Percentiles rank a stretch among this genome's conserved stretches.
These are phyloP conservation scores for Coronaproctus castanopsis DNA, from an alignment of 2,888 invertebrate genomes.

Conservation along the genomic window DNA sequence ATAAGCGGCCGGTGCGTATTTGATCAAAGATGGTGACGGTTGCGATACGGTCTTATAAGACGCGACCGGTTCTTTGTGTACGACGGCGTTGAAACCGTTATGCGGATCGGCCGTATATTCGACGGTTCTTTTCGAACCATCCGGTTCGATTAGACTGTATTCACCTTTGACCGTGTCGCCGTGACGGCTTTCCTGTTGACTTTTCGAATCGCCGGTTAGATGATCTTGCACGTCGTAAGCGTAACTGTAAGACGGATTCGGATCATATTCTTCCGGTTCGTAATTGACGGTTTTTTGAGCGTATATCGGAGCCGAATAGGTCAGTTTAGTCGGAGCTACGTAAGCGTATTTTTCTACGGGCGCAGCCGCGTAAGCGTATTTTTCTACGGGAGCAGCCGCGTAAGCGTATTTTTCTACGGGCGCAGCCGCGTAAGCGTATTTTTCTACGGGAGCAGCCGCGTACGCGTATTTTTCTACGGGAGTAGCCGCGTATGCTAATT, in stretches of 20 bases:
- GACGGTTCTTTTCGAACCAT: conserved; percentile 20
- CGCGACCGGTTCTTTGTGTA: conserved; percentile 20
- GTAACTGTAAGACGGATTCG: conserved; percentile 21
- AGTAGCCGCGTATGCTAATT: too few species aligned
- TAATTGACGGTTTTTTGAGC: conserved; percentile 28
- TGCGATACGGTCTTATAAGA: conserved; percentile 9
- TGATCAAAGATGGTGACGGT: conserved; percentile 2
- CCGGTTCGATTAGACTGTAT: conserved; percentile 21
- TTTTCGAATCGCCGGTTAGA: conserved; percentile 21
- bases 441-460: conserved; percentile 12
- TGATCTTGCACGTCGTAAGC: conserved; percentile 21
- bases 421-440: neutral
- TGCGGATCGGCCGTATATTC: conserved; percentile 22
- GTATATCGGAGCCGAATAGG: conserved; percentile 26
- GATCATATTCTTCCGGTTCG: conserved; percentile 19
- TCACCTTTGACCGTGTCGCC: conserved; percentile 21
- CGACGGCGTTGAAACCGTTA: conserved; percentile 23
- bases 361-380: conserved; percentile 5
- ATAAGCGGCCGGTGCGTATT: conserved; percentile 14
- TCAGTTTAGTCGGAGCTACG: neutral
- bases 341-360: conserved; percentile 14
- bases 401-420: neutral
- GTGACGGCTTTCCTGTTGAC: conserved; percentile 20
- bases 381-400: neutral
- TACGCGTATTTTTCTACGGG: too few species aligned